Evolutionary conservation across 2,113 vertebrate species (phyloP).

Genomic region (Spermophilus dauricus): DNA sequence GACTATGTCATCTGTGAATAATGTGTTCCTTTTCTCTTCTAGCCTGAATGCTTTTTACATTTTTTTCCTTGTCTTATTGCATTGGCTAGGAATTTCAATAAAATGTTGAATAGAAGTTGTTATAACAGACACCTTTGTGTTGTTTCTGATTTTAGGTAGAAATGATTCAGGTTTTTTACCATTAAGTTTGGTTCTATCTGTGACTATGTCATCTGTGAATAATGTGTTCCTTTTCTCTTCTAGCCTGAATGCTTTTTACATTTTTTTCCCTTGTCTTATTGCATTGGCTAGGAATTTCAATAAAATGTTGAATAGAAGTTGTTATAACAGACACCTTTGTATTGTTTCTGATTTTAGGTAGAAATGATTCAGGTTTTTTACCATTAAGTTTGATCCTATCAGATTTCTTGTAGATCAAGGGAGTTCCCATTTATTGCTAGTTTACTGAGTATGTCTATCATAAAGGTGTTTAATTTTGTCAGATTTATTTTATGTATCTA

Average conservation of each 20-base stretch:
- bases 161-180: neutral
- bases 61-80: neutral
- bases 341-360: neutral
- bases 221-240: neutral
- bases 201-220: neutral
- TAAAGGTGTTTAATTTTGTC: neutral
- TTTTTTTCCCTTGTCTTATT: neutral
- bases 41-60: neutral
- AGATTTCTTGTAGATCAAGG: neutral
- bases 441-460: neutral
- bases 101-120: neutral
- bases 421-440: neutral
- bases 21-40: neutral
- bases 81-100: neutral
- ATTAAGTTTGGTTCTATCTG: neutral
- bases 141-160: neutral
- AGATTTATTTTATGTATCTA: neutral
- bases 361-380: neutral
- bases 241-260: neutral
- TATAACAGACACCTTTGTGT: neutral
- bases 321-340: neutral
- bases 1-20: neutral
- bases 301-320: neutral
- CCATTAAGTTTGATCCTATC: neutral
- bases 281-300: slow-evolving; percentile 5